phyloP scores from a whole-genome alignment of 1,140 invertebrate genomes.

The Caenorhabditis brenneri region DNA sequence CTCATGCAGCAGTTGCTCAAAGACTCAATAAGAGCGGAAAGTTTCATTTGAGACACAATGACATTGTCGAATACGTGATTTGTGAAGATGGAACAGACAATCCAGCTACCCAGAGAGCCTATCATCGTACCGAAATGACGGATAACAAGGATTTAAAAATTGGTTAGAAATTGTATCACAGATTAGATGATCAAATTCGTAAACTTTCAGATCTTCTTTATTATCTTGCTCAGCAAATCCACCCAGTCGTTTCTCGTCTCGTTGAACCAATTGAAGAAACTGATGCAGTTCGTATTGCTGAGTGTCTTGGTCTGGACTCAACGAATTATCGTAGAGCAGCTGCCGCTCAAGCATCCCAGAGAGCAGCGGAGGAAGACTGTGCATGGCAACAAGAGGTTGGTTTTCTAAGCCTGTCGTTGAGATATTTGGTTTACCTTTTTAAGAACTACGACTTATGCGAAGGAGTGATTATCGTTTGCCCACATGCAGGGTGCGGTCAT shows the following conservation, averaged over 20 bases:
- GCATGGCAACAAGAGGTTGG: slow-evolving; percentile 2
- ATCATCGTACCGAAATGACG: slow-evolving; percentile 86
- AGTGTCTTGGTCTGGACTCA: slow-evolving; percentile 77
- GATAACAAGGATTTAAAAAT: slow-evolving; percentile 75
- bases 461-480: slow-evolving; percentile 8
- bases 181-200: not conserved
- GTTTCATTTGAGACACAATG: slow-evolving; percentile 84
- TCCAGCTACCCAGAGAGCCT: slow-evolving; percentile 86
- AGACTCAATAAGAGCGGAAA: slow-evolving; percentile 79
- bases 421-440: not conserved
- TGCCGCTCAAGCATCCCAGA: not conserved
- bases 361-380: slow-evolving; percentile 23
- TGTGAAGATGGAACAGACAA: slow-evolving; percentile 80
- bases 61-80: slow-evolving; percentile 93
- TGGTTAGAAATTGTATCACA: slow-evolving; percentile 65
- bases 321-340: slow-evolving; percentile 38
- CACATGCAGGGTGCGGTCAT: slow-evolving; percentile 17
- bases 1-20: slow-evolving; percentile 90
- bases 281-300: slow-evolving; percentile 85
- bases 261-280: slow-evolving; percentile 93
- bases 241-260: slow-evolving; percentile 89
- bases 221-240: slow-evolving; percentile 77
- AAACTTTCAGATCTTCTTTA: slow-evolving; percentile 70
- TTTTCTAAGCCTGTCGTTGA: not conserved
- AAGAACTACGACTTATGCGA: slow-evolving; percentile 43